A percentile compares a stretch with the other conserved stretches of the same genome.
These are phyloP conservation scores for Choloepus didactylus DNA, from an alignment of 2,797 vertebrate genomes.

Conservation along the genomic window DNA sequence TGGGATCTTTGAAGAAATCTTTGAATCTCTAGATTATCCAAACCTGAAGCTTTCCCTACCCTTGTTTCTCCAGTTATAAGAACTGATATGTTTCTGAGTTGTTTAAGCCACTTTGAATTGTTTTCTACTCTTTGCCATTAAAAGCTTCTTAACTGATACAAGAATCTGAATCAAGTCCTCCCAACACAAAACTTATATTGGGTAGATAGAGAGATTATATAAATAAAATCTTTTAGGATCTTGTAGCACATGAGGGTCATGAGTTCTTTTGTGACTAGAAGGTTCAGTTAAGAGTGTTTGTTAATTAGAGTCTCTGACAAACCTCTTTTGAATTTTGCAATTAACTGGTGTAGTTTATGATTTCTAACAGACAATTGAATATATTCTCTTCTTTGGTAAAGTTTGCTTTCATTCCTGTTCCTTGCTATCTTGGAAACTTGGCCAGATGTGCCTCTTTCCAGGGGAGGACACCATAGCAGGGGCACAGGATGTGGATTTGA, in stretches of 20 bases:
- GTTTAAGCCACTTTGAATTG: not conserved
- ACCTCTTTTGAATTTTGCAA: not conserved
- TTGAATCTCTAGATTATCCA: not conserved
- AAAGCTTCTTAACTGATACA: not conserved
- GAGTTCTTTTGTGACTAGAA: not conserved
- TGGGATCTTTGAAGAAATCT: not conserved
- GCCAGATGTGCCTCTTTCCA: not conserved
- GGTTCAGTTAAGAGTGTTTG: not conserved
- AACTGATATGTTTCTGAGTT: not conserved
- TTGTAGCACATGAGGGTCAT: not conserved
- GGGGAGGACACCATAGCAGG: not conserved
- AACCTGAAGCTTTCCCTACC: not conserved
- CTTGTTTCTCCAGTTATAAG: not conserved
- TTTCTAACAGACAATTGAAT: not conserved
- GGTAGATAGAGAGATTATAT: not conserved
- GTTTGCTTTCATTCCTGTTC: not conserved
- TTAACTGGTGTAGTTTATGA: not conserved
- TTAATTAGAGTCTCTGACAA: not conserved
- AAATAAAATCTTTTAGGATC: not conserved
- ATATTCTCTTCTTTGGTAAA: not conserved
- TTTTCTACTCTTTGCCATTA: constrained; percentile 3
- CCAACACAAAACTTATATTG: not conserved
- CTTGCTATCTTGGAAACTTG: not conserved
- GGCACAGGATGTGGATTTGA: not conserved
- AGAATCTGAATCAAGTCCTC: not conserved